Evolutionary conservation across 2,113 vertebrate species (phyloP), one percentile per base, ranked within the genome.

Genomic region (Semnopithecus entellus): DNA sequence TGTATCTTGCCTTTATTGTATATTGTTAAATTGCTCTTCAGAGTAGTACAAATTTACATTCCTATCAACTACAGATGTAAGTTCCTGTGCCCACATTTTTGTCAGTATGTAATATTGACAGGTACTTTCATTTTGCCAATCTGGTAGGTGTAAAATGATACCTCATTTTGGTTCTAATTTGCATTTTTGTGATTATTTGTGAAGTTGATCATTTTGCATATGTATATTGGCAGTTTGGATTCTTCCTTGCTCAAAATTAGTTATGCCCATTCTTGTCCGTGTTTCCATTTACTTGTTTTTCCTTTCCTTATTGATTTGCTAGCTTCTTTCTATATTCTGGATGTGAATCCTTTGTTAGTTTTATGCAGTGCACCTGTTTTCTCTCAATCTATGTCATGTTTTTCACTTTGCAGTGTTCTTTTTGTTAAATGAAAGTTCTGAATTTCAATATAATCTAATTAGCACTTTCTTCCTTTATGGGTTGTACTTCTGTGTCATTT

Each of bases 401-500:
- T 92, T 92, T 59, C 76, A 80, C 12, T 87, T 82, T 88, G 23
- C 66, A 35, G 23, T 88, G 4, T 43, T 94, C 40, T 78, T 88
- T 76, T 59, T 45, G 30, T 78, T 88, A 88, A 94, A 73, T 52
- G 14, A 78, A 96, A 66, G 43, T 52, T 91, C 79, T 81, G 90
- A 85, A 82, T 96, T 72, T 86, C 50, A 93, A 32, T 86, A 81
- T 75, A 94, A 90, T 90, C n/a, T 78, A 68, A 90, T 91, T 94
- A 82, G 59, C 27, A 57, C 50, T 23, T 66, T 85, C 11, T 64
- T 64, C 6, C 61, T 64, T 64, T 85, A 61, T 84, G 27, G 68
- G 61, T 79, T 96, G 9, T 11, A 59, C 35, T 55, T 70, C 72
- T 90, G 16, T 79, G n/a, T 68, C 57, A 87, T 75, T 57, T 82